phyloP scores from a whole-genome alignment of 2,888 invertebrate genomes.

The Dromius quadrimaculatus region DNA sequence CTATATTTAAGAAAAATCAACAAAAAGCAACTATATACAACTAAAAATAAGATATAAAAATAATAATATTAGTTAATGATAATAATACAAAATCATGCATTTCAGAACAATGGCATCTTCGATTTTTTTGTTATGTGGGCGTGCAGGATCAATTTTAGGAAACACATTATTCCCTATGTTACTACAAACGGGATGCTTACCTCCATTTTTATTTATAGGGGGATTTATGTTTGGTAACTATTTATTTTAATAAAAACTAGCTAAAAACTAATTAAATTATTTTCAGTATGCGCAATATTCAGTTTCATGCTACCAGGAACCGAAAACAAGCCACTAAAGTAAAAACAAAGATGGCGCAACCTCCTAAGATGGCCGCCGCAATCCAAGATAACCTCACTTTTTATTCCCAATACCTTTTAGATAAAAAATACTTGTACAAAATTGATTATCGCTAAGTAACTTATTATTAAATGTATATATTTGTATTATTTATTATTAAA shows the following conservation, averaged over 20 bases:
- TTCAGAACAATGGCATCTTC: constrained; percentile 64
- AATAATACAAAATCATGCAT: constrained; percentile 33
- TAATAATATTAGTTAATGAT: too few species aligned
- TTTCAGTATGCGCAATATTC: constrained; percentile 44
- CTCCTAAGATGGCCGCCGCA: too few species aligned
- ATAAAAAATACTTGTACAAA: too few species aligned
- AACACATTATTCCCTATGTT: constrained; percentile 63
- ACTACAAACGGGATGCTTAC: constrained; percentile 60
- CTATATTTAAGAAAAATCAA: too few species aligned
- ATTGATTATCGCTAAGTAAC: constrained; percentile 15
- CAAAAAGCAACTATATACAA: too few species aligned
- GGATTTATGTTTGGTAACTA: constrained; percentile 58
- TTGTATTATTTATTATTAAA: constrained; percentile 33
- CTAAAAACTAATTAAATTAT: neutral
- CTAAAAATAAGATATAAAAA: too few species aligned
- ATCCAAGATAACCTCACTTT: neutral
- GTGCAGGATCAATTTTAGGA: constrained; percentile 63
- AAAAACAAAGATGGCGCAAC: constrained; percentile 13
- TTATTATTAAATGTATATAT: constrained; percentile 24
- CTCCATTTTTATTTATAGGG: constrained; percentile 58
- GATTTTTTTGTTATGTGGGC: constrained; percentile 62
- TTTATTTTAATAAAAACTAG: constrained; percentile 10
- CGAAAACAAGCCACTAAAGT: constrained; percentile 43
- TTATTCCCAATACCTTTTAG: constrained; percentile 1
- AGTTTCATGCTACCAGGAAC: constrained; percentile 40